Evolutionary conservation across 2,797 vertebrate species (phyloP), one percentile per base, ranked within the genome.

Genomic region (Sorex maritimensis): DNA sequence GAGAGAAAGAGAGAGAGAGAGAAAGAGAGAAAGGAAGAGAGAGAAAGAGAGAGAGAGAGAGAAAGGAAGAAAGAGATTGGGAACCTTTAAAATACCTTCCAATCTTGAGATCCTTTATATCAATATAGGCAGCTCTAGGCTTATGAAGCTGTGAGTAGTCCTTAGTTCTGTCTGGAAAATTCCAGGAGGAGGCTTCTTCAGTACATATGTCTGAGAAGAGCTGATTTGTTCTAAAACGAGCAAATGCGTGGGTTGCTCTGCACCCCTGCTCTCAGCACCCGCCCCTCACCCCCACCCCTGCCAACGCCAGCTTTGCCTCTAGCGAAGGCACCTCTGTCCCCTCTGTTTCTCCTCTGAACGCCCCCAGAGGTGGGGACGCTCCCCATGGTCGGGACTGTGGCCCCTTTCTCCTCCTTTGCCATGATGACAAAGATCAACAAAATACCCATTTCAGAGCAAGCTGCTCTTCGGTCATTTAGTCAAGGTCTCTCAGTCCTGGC

Each of bases 211-310:
- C 95, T 95, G 91, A 95, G 94, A 92, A 88, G 92, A 92, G 75
- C 91, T 92, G 95, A 96, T 96, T 93, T 97, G 96, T 97, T 96
- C 96, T 96, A 96, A 96, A 97, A 96, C 2, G 72, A 96, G 96
- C 95, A 46, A 92, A 81, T 81, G 96, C 13, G 96, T 96, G 95
- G 96, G 96, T 44, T 93, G 96, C 89, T 80, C 28, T 1, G 49
- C 84, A 91, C 92, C 86, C 28, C 41, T 49, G 92, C 87, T 90
- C 61, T 68, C 81, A 28, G 84, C 92, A 63, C 89, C 85, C 87
- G 34, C 91, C 91, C 79, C 84, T 78, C 86, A 15, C 94, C 95
- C 90, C 93, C 91, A 65, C 91, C 86, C 55, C 81, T 89, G 86
- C 92, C 87, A 79, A 55, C 23, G 21, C 84, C 89, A 84, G 91